Percentiles rank a stretch among this genome's conserved stretches.
phyloP scores from a whole-genome alignment of 2,797 vertebrate genomes.

The Xerus rutilus region DNA sequence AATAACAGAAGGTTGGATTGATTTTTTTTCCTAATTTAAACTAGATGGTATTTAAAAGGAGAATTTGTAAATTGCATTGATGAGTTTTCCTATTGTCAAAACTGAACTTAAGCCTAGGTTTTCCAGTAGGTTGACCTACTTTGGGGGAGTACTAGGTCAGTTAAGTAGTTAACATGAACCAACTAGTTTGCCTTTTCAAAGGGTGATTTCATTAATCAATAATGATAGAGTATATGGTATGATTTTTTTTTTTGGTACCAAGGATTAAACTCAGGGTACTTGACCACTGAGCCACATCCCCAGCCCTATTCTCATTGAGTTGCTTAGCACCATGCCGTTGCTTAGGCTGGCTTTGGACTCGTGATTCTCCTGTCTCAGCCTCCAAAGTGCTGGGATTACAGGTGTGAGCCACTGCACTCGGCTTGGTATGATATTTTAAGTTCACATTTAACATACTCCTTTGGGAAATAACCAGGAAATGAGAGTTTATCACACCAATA shows the following conservation, averaged over 20 bases:
- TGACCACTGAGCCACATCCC: too few species aligned
- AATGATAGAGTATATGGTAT: not conserved
- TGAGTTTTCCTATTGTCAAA: conserved; percentile 5
- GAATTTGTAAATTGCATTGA: not conserved
- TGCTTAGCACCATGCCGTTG: too few species aligned
- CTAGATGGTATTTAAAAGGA: conserved; percentile 46
- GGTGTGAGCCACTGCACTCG: too few species aligned
- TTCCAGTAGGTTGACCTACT: not conserved
- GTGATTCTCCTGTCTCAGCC: too few species aligned
- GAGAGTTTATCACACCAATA: not conserved
- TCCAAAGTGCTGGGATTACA: too few species aligned
- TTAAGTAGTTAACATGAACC: conserved; percentile 25
- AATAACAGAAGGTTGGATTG: conserved; percentile 55
- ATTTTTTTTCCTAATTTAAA: conserved; percentile 41
- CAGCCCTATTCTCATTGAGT: too few species aligned
- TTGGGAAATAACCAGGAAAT: conserved; percentile 29
- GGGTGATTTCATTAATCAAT: not conserved
- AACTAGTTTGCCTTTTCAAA: not conserved
- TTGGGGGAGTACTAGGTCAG: not conserved
- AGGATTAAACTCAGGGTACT: too few species aligned
- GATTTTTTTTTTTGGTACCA: too few species aligned
- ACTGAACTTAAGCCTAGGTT: conserved; percentile 26
- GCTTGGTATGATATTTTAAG: not conserved
- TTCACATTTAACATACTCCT: conserved; percentile 12
- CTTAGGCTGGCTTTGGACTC: too few species aligned